phyloP scores from a whole-genome alignment of 2,888 invertebrate species.

The Bellardia bayeri region DNA sequence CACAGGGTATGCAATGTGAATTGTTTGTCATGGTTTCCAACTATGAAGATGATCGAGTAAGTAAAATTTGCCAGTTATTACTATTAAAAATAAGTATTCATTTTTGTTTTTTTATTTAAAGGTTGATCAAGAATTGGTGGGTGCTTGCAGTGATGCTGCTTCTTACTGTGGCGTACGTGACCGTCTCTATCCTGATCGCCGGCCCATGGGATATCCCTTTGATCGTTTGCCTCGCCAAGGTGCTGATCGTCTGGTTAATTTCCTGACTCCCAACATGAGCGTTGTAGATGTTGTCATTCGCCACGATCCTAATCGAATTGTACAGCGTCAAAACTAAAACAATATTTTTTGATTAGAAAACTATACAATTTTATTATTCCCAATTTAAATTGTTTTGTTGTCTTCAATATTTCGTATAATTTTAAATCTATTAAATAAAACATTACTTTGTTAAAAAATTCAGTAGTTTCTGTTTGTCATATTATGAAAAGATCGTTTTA shows the following conservation, averaged over 20 bases:
- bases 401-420: too few species aligned
- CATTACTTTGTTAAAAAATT: too few species aligned
- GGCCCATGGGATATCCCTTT: conserved; percentile 95
- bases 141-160: conserved; percentile 89
- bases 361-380: too few species aligned
- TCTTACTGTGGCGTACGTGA: conserved; percentile 93
- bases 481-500: too few species aligned
- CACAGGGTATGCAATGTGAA: conserved; percentile 87
- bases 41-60: conserved; percentile 87
- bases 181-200: conserved; percentile 91
- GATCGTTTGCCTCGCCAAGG: conserved; percentile 88
- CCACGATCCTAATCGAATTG: conserved; percentile 83
- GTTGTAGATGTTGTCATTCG: conserved; percentile 86
- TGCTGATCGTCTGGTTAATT: conserved; percentile 87
- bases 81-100: too few species aligned
- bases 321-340: conserved; percentile 25
- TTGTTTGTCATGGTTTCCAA: conserved; percentile 92
- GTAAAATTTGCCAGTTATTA: background rate
- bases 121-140: conserved; percentile 83
- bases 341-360: too few species aligned
- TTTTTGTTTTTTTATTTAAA: background rate
- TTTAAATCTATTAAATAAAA: too few species aligned
- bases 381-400: too few species aligned
- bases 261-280: conserved; percentile 91
- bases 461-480: too few species aligned